Evolutionary conservation across 2,888 invertebrate genomes (phyloP).

Genomic region (Calameuta filiformis): DNA sequence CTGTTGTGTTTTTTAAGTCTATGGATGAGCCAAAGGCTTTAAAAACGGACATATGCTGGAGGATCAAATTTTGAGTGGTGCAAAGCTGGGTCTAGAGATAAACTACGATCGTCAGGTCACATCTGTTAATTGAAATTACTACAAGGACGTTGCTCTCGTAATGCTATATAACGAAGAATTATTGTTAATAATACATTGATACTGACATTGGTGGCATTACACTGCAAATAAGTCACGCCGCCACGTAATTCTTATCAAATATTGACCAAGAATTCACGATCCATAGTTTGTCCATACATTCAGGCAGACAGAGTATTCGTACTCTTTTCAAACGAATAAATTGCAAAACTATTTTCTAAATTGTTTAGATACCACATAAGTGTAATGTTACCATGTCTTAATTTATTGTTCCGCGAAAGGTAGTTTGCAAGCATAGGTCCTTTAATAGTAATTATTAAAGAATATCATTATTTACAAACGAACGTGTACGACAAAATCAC

Average conservation of each 20-base stretch:
- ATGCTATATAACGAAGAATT: background rate
- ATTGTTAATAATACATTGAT: background rate
- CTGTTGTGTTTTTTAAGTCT: conserved; percentile 16
- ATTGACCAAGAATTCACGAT: background rate
- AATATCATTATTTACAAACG: background rate
- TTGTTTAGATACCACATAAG: background rate
- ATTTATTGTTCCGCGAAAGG: background rate
- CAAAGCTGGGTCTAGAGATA: background rate
- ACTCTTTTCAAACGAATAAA: conserved; percentile 28
- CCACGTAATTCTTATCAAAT: background rate
- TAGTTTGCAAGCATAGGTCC: background rate
- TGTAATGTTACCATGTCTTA: background rate
- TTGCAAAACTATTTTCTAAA: conserved; percentile 3
- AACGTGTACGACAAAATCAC: background rate
- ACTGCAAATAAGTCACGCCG: background rate
- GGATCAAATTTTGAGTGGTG: background rate
- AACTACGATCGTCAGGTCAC: background rate
- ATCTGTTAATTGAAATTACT: background rate
- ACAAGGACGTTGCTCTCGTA: background rate
- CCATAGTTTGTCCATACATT: background rate
- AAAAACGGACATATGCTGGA: conserved; percentile 19
- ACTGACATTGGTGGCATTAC: background rate
- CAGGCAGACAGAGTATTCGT: conserved; percentile 31
- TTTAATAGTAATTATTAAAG: background rate
- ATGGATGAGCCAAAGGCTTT: conserved; percentile 32